These are phyloP conservation scores for Drosophila serrata DNA, from an alignment of 1,140 invertebrate species.

Conservation along the genomic window DNA sequence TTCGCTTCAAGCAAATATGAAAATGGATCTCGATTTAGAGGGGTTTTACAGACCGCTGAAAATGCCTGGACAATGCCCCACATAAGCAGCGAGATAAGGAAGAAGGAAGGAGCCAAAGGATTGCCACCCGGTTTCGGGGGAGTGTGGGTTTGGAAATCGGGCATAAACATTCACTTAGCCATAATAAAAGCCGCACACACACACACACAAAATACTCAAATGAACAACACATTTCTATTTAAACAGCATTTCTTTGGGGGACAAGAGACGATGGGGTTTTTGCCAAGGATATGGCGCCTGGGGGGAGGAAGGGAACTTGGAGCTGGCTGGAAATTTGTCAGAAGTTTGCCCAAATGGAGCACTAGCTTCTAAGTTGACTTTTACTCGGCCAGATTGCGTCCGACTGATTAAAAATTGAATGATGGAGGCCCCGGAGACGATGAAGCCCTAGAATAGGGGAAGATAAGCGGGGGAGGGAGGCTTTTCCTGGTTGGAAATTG, in stretches of 20 bases:
- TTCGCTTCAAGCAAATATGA: slow-evolving; percentile 55
- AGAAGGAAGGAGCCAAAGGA: slow-evolving; percentile 28
- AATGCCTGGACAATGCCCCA: slow-evolving; percentile 38
- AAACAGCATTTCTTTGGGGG: neutral
- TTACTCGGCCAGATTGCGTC: slow-evolving; percentile 57
- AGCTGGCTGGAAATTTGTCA: slow-evolving; percentile 43
- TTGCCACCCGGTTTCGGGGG: neutral
- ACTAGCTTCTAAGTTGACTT: slow-evolving; percentile 21
- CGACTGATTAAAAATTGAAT: slow-evolving; percentile 80
- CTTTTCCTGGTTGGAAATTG: neutral
- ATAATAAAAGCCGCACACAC: slow-evolving; percentile 56
- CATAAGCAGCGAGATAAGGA: slow-evolving; percentile 28
- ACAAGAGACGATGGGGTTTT: neutral
- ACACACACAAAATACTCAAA: slow-evolving; percentile 48
- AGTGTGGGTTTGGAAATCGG: slow-evolving; percentile 51
- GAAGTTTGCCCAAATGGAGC: slow-evolving; percentile 28
- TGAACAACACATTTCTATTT: slow-evolving; percentile 66
- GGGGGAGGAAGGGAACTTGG: neutral
- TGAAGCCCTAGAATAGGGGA: neutral
- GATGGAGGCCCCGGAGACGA: slow-evolving; percentile 49
- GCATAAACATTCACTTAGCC: slow-evolving; percentile 77
- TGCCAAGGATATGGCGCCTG: neutral
- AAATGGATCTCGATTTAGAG: slow-evolving; percentile 56
- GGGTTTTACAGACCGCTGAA: slow-evolving; percentile 14
- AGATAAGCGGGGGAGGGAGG: too few species aligned